These are phyloP conservation scores for Metellina segmentata DNA, from an alignment of 2,888 invertebrate species.

Conservation along the genomic window DNA sequence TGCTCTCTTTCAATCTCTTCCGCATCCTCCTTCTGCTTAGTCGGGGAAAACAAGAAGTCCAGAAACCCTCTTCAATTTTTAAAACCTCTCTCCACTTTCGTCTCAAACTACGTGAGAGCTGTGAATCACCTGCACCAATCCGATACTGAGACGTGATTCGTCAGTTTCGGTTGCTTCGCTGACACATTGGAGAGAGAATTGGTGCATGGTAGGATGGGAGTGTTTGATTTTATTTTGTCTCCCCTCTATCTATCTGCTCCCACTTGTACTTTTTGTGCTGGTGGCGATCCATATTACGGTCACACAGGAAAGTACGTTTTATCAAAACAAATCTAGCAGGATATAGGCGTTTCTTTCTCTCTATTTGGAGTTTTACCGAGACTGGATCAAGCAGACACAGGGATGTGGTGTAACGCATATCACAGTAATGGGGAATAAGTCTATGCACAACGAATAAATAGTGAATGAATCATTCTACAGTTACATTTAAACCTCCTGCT, in stretches of 20 bases:
- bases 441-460: no score
- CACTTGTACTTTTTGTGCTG: slow-evolving; percentile 14
- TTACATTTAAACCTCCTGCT: no score
- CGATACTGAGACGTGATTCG: slow-evolving; percentile 65
- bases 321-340: slow-evolving; percentile 23
- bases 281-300: not conserved
- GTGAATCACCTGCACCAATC: slow-evolving; percentile 64
- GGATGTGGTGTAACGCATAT: no score
- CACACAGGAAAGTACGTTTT: slow-evolving; percentile 25
- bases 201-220: not conserved
- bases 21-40: not conserved
- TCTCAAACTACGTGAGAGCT: slow-evolving; percentile 54
- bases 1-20: slow-evolving; percentile 51
- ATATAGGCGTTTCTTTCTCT: no score
- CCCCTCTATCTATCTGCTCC: not conserved
- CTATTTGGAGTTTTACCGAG: no score
- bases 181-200: not conserved
- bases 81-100: slow-evolving; percentile 61
- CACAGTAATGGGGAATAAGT: no score
- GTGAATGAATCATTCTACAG: no score
- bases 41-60: slow-evolving; percentile 62
- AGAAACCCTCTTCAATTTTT: slow-evolving; percentile 71
- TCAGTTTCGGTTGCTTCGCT: slow-evolving; percentile 28
- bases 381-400: no score
- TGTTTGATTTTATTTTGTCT: slow-evolving; percentile 50